Evolutionary conservation across 2,888 invertebrate species (phyloP), one percentile per base, ranked within the genome.

Genomic region (Andricus quercusramuli): DNA sequence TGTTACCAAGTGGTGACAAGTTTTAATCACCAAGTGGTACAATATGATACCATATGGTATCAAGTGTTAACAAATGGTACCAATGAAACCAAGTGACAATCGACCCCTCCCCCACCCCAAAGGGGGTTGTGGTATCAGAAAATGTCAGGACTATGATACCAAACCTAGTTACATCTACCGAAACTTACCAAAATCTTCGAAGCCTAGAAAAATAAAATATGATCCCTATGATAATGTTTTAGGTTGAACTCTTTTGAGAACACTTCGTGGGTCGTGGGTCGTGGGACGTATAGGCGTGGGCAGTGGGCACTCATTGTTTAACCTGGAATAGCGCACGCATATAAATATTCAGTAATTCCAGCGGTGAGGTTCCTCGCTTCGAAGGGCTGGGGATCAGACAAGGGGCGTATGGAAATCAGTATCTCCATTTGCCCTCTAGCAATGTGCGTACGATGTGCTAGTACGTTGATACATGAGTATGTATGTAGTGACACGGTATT

Each of bases 341-440:
- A 88, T 89, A 87, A 89, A 89, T 89, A 89, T 89, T 89, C 88
- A 88, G 85, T 83, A 83, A 88, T 87, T 87, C 85, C 78, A 83
- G 78, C 80, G 84, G 79, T 81, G 82, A 68, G 81, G 80, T 79
- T 77, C 59, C 77, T 80, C 67, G 66, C 78, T 78, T 78, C 74
- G 80, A 20, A 77, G 79, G 74, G 80, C 77, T 79, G 74, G 79
- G 32, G 70, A 77, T 83, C 79, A 78, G 70, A 74, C 78, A 79
- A 79, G 80, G 82, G 84, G 85, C 86, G 87, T 85, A 85, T 86
- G 86, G 86, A 85, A 86, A 88, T 88, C 79, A 79, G 78, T 77
- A 83, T 81, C 81, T 80, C 70, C 74, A 67, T 78, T 78, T 82
- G 78, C 80, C 68, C 47, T 64, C 37, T 17, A 77, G 47, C 77